Conservation (phyloP, 2,113 vertebrate genomes). For the Osmerus mordax region DNA sequence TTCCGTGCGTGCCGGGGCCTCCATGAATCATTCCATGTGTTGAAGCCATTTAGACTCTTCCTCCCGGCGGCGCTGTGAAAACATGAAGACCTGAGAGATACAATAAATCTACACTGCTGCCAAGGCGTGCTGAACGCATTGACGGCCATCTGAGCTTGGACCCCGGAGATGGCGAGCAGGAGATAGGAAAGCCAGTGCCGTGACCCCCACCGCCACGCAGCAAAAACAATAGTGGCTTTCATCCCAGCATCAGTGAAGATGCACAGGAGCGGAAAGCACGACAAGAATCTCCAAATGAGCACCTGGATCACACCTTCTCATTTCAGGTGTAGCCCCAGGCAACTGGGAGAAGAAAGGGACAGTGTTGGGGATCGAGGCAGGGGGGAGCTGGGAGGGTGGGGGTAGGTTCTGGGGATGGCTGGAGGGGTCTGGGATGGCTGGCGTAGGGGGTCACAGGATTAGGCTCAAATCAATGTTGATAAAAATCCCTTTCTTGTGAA, state of each 20-base stretch:
- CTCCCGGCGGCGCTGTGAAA: slow-evolving; percentile 50
- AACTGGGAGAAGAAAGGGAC: slow-evolving; percentile 14
- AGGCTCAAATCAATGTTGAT: slow-evolving; percentile 43
- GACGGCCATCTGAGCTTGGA: slow-evolving; percentile 21
- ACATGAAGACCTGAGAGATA: slow-evolving; percentile 36
- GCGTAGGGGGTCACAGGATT: slow-evolving; percentile 48
- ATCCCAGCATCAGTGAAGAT: slow-evolving; percentile 2
- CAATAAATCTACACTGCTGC: slow-evolving; percentile 43
- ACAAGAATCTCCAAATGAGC: slow-evolving; percentile 5
- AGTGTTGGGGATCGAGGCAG: slow-evolving; percentile 15
- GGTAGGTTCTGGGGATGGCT: not conserved
- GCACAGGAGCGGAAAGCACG: slow-evolving; percentile 15
- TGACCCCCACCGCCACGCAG: not conserved
- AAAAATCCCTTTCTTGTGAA: slow-evolving; percentile 37
- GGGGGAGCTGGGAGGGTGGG: not conserved
- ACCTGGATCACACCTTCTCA: slow-evolving; percentile 40
- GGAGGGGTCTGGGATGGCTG: slow-evolving; percentile 15
- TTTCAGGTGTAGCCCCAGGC: slow-evolving; percentile 10
- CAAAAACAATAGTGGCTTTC: slow-evolving; percentile 14
- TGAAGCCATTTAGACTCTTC: slow-evolving; percentile 45
- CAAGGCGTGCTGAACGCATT: slow-evolving; percentile 38
- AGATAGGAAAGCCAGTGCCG: slow-evolving; percentile 32
- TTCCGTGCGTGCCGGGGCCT: slow-evolving; percentile 41
- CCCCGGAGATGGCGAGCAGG: not conserved
- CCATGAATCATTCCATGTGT: slow-evolving; percentile 53